phyloP scores from a whole-genome alignment of 2,888 invertebrate genomes.

The Phania funesta region DNA sequence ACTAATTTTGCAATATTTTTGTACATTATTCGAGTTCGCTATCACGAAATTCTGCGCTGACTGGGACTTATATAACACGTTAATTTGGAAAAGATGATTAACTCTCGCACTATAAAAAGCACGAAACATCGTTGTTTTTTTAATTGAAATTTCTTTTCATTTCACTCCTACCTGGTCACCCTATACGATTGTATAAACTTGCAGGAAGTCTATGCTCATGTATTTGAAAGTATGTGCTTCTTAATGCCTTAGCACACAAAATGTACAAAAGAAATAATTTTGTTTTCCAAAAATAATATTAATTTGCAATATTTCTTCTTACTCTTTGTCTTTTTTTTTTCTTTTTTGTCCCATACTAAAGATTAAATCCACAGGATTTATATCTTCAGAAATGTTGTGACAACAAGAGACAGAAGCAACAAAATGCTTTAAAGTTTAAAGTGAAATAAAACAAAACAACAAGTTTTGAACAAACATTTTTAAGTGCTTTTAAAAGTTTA shows the following conservation, averaged over 20 bases:
- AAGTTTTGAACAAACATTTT: slow-evolving; percentile 50
- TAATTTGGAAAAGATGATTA: no score
- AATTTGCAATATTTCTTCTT: slow-evolving; percentile 10
- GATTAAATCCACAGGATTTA: slow-evolving; percentile 19
- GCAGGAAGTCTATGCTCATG: background rate
- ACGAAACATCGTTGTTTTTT: no score
- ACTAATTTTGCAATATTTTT: no score
- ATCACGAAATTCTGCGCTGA: no score
- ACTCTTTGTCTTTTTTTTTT: background rate
- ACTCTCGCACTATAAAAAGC: no score
- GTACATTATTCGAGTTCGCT: no score
- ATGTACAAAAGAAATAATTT: background rate
- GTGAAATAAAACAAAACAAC: background rate
- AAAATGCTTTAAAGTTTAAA: slow-evolving; percentile 2
- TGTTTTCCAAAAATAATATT: slow-evolving; percentile 25
- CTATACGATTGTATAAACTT: no score
- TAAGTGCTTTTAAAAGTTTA: slow-evolving; percentile 58
- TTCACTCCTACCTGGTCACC: no score
- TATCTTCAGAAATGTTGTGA: slow-evolving; percentile 9
- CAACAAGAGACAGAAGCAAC: slow-evolving; percentile 12
- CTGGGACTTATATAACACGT: no score
- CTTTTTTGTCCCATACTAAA: background rate
- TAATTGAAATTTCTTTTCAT: no score
- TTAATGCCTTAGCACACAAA: background rate
- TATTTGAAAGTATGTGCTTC: background rate